Evolutionary conservation across 2,888 invertebrate genomes (phyloP), one percentile per base, ranked within the genome.

Genomic region (Serrognathus titanus): DNA sequence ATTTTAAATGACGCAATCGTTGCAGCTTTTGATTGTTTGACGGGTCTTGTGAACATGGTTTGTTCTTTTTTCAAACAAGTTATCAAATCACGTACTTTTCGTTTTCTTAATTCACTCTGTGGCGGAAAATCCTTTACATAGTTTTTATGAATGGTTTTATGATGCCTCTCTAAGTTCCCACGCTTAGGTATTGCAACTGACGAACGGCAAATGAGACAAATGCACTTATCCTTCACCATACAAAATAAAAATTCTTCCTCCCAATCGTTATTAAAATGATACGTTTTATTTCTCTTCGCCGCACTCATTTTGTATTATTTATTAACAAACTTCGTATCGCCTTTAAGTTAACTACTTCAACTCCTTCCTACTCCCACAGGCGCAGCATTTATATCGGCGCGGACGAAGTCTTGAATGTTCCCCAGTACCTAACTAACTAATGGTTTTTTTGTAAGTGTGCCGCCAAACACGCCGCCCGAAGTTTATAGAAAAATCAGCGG

Each of bases 1-100:
- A 52, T 53, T 56, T 58, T 61, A 38, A 46, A 58, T 43, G 60
- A 62, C 53, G 58, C 57, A 38, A 57, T 59, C 12, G 60, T 62
- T 40, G 62, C 59, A 38, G 45, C 52, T 59, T 59, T 59, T 47
- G 12, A 37, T 57, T 52, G 50, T 58, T 55, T 41, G 20, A 51
- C 20, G 7, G 13, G 41, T 40, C 31, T 51, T 24, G 40, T 41
- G 20, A 50, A 50, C 52, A 50, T 12, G 38, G 38, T 48, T 54
- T 54, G 57, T 39, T 57, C 16, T 37, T 37, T 46, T 37, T 31
- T 50, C 43, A 57, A 38, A 45, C 43, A 37, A 40, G 39, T 11
- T 47, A 54, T 58, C 39, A 60, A 48, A 40, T 49, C 47, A 39
- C 20, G 9, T 43, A 59, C 38, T 54, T 57, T 46, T 59, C 41